Percentiles rank a stretch among this genome's conserved stretches.
Evolutionary conservation across 2,113 vertebrate species (phyloP).

Genomic region (Myotis brandtii): DNA sequence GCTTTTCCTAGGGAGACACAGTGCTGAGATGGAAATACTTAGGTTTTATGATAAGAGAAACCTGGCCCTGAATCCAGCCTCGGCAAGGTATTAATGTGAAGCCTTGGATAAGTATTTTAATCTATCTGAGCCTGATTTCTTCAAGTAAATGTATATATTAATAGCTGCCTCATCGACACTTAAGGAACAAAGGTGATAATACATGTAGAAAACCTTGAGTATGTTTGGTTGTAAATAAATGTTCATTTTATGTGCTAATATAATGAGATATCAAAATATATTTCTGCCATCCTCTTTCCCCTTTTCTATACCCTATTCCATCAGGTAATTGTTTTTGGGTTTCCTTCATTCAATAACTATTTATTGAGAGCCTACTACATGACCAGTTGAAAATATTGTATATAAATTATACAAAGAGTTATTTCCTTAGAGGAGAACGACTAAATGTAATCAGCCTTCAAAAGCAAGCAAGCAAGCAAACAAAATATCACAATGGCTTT

Average conservation of each 20-base stretch:
- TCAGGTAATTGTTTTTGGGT: not conserved
- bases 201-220: not conserved
- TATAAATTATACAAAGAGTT: not conserved
- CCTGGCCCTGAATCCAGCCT: not conserved
- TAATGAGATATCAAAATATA: not conserved
- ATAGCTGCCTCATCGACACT: not conserved
- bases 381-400: not conserved
- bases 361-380: not conserved
- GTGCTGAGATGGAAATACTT: not conserved
- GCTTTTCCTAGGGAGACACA: not conserved
- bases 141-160: not conserved
- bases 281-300: not conserved
- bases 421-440: not conserved
- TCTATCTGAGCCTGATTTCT: not conserved
- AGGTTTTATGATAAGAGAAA: not conserved
- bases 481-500: not conserved
- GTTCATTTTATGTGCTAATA: conserved; percentile 6
- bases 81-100: not conserved
- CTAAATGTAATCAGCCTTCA: not conserved
- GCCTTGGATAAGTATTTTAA: not conserved
- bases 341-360: not conserved
- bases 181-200: not conserved
- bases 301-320: not conserved
- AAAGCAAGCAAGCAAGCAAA: not conserved
- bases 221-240: conserved; percentile 5